Base-by-base conservation (phyloP, 2,888 invertebrate genomes). In the Monochamus alternatus region DNA sequence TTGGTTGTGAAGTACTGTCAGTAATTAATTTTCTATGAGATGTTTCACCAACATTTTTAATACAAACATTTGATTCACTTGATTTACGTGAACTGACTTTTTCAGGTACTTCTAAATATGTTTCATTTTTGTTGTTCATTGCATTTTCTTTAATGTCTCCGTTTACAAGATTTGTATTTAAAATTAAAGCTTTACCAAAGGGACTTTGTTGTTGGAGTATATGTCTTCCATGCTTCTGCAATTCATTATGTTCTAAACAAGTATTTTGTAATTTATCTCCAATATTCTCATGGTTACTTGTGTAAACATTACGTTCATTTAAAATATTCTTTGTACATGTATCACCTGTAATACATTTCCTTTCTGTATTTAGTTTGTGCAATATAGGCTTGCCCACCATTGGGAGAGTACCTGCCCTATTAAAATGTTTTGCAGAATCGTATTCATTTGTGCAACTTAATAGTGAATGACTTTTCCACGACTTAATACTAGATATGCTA, bases 371-470 rank as follows among this genome's bases (percentile, higher is more conserved):
- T 91, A 71, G 89, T 90, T 55, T 89, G 89, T 0, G 91, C 90
- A 47, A 93, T 82, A 70, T 47, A 90, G 78, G 67, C 90, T 90
- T 38, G 9, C 90, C 91, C n/a, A 91, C 84, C 76, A 91, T 91
- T 0, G 92, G 92, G 75, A 90, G 90, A 0, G 92, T 92, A 78
- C 93, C 93, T 83, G 92, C 93, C 91, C 93, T 92, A 0, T 92
- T 92, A 0, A 92, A 91, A 64, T 91, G 91, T 0, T 89, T 87
- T 2, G 89, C 82, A 0, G 90, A 90, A 75, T 90, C 90, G 59
- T 87, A 88, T 55, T 89, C 89, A 76, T 90, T 84, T 1, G 89
- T 89, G 43, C 88, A 88, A 77, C 89, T 90, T 1, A 92, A 91
- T 69, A 90, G 88, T 1, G 91, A 91, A 47, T 89, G 88, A 1